Conservation (phyloP, 2,113 vertebrate species). For the Psophia crepitans region DNA sequence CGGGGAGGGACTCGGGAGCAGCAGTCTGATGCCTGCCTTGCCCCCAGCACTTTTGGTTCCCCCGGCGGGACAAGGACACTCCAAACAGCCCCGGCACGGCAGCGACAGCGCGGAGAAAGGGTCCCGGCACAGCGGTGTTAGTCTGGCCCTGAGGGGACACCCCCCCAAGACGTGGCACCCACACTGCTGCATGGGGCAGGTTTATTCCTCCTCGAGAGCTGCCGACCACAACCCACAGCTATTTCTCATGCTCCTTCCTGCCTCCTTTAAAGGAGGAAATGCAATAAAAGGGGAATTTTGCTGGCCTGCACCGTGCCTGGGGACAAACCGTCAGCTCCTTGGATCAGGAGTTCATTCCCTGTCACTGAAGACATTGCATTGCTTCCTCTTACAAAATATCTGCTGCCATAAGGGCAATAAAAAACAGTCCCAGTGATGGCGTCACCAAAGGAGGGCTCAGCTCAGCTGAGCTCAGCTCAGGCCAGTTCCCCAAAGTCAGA, state of each 20-base stretch:
- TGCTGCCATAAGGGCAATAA: not conserved
- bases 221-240: rapidly evolving
- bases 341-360: not conserved
- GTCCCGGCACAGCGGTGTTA: rapidly evolving
- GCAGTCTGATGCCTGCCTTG: not conserved
- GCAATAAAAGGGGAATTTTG: not conserved
- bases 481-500: not conserved
- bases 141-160: not conserved
- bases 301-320: not conserved
- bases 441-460: not conserved
- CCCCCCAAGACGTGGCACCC: rapidly evolving
- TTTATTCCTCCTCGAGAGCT: not conserved
- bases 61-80: rapidly evolving
- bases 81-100: rapidly evolving
- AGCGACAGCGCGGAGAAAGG: rapidly evolving
- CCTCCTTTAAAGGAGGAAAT: not conserved
- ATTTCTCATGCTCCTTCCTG: not conserved
- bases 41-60: not conserved
- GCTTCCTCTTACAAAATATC: not conserved
- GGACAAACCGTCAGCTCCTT: not conserved
- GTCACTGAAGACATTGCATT: not conserved
- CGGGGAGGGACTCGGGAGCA: not conserved
- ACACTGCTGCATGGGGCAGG: not conserved
- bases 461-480: not conserved
- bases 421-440: not conserved